Evolutionary conservation across 2,888 invertebrate genomes (phyloP), one percentile per base, ranked within the genome.

Genomic region (Pocota personata): DNA sequence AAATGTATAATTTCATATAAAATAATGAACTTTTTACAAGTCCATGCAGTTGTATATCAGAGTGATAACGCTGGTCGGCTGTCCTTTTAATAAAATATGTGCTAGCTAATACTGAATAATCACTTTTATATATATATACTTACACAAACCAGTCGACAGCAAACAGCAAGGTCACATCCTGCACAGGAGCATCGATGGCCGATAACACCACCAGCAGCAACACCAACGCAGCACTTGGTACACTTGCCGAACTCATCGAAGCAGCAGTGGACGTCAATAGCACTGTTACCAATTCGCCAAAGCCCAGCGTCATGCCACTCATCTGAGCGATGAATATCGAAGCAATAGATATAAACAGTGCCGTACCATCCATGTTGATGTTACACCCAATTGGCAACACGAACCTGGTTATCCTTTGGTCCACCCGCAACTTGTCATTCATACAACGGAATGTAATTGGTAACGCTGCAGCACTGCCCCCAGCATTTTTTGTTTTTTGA

Each of bases 351-450:
- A 98, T 95, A 92, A 98, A 98, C 57, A 98, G 93, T 0, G 97
- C 97, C 0, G 97, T 97, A 1, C 97, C 97, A 89, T 97, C 97
- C 97, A 98, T 97, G 92, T 98, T 98, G 91, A 98, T 96, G 90
- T 97, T 97, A 91, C 97, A 97, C 4, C 98, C 98, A 88, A 98
- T 97, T 0, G 98, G 98, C 10, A 98, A 93, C 57, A 98, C 97
- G 92, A 98, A 98, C 87, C 97, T 94, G 0, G 97, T 96, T 88
- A 98, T 95, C 84, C 97, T 94, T 40, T 95, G 94, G 92, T 98
- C 97, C 87, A 97, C 94, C 87, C 95, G 95, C 82, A 97, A 94
- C 75, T 96, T 96, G 87, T 97, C 96, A 92, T 97, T 97, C 95
- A 98, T 95, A 89, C 96, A 95, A 80, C 95, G 95, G 93, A 97